A percentile compares a stretch with the other conserved stretches of the same genome.
These are phyloP conservation scores for Pitta sordida DNA, from an alignment of 2,113 vertebrate species.

Conservation along the genomic window DNA sequence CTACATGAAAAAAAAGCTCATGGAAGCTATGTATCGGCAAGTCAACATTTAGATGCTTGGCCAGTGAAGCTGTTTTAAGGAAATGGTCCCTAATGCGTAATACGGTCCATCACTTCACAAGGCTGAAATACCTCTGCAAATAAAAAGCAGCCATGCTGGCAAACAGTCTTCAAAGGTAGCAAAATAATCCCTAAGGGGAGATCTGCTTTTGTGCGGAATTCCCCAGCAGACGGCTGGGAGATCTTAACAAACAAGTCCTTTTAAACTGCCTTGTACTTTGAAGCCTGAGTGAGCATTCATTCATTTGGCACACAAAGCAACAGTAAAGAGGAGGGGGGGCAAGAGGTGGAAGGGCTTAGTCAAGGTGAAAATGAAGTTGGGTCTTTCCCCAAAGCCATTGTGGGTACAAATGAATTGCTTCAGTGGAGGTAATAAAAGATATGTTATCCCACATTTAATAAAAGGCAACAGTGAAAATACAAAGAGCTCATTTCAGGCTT, in stretches of 20 bases:
- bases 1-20: background rate
- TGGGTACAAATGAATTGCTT: slow-evolving; percentile 28
- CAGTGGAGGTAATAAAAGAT: slow-evolving; percentile 14
- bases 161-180: slow-evolving; percentile 19
- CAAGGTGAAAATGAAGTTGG: slow-evolving; percentile 22
- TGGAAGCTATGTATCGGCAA: background rate
- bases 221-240: slow-evolving; percentile 26
- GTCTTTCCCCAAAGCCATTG: background rate
- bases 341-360: background rate
- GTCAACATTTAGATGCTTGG: background rate
- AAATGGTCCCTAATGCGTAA: fast-evolving
- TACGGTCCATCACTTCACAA: background rate
- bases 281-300: slow-evolving; percentile 46
- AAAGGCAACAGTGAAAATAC: slow-evolving; percentile 49
- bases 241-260: slow-evolving; percentile 30
- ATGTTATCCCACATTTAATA: slow-evolving; percentile 38
- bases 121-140: slow-evolving; percentile 39
- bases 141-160: slow-evolving; percentile 45
- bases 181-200: slow-evolving; percentile 24
- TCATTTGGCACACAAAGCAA: slow-evolving; percentile 34
- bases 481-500: slow-evolving; percentile 10
- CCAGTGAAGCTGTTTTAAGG: background rate
- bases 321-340: background rate
- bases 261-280: slow-evolving; percentile 20
- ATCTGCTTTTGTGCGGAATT: slow-evolving; percentile 36